Evolutionary conservation across 2,113 vertebrate species (phyloP).

Genomic region (Rhizomys pruinosus): DNA sequence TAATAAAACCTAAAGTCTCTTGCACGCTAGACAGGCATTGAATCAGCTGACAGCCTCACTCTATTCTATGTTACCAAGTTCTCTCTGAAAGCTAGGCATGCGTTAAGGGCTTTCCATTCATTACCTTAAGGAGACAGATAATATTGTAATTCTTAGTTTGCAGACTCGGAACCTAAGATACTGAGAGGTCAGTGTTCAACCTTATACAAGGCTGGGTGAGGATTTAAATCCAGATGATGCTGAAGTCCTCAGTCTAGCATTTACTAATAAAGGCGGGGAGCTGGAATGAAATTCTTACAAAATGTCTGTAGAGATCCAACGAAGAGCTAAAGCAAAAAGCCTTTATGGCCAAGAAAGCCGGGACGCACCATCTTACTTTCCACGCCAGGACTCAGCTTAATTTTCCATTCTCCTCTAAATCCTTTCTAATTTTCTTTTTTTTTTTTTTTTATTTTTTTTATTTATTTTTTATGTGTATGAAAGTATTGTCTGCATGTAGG

Average conservation of each 20-base stretch:
- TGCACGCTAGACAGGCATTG: neutral
- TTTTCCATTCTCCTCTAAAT: neutral
- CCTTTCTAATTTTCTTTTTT: neutral
- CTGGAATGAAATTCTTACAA: neutral
- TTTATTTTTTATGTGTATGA: too few species aligned
- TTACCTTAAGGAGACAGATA: neutral
- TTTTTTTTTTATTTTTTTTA: too few species aligned
- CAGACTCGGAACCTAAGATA: neutral
- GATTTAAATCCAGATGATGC: slow-evolving; percentile 10
- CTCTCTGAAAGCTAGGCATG: neutral
- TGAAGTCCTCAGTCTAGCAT: neutral
- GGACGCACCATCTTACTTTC: neutral
- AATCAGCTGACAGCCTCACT: too few species aligned
- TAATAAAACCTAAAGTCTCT: neutral
- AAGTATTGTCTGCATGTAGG: too few species aligned
- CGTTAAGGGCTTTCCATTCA: neutral
- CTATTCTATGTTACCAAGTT: neutral
- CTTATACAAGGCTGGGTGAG: neutral
- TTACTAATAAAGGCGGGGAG: neutral
- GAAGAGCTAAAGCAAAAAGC: neutral
- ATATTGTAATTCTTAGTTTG: neutral
- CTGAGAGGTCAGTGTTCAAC: neutral
- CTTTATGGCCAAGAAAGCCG: neutral
- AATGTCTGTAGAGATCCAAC: neutral
- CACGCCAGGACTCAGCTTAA: neutral